Percentiles rank a stretch among this genome's conserved stretches.
These are phyloP conservation scores for Polymixis flavicincta DNA, from an alignment of 2,888 invertebrate genomes.

Conservation along the genomic window DNA sequence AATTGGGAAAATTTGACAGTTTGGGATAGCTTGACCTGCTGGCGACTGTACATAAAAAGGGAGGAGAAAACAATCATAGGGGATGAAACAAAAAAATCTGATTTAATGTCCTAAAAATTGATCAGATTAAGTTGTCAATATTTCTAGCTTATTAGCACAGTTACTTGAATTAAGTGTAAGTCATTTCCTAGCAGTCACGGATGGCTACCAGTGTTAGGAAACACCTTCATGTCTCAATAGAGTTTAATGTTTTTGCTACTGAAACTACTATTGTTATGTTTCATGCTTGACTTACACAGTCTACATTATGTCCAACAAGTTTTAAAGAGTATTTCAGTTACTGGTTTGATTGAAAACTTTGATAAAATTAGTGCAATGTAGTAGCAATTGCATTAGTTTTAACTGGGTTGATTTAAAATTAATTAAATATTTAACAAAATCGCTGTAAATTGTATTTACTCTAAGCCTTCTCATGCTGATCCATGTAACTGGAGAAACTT, in stretches of 20 bases:
- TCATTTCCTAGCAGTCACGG: slow-evolving; percentile 49
- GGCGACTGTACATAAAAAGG: too few relatives aligned
- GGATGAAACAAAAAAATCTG: too few relatives aligned
- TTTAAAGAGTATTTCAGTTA: slow-evolving; percentile 14
- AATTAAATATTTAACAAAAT: too few relatives aligned
- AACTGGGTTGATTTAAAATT: too few relatives aligned
- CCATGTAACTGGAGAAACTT: background rate
- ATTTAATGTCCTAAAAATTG: background rate
- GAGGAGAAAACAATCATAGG: too few relatives aligned
- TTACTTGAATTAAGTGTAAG: background rate
- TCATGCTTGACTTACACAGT: slow-evolving; percentile 51
- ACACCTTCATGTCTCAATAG: slow-evolving; percentile 50
- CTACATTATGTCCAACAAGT: slow-evolving; percentile 17
- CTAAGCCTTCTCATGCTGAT: background rate
- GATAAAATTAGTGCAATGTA: background rate
- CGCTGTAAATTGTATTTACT: background rate
- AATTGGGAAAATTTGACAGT: too few relatives aligned
- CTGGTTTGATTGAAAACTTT: background rate
- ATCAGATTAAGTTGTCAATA: background rate
- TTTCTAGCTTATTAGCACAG: background rate
- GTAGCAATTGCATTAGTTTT: background rate
- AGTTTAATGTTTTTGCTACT: slow-evolving; percentile 51
- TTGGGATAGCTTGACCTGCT: too few relatives aligned
- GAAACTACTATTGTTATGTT: slow-evolving; percentile 52
- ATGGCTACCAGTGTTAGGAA: slow-evolving; percentile 52